Base-by-base conservation (phyloP, 2,797 vertebrate species). In the Dendrocincla fuliginosa region DNA sequence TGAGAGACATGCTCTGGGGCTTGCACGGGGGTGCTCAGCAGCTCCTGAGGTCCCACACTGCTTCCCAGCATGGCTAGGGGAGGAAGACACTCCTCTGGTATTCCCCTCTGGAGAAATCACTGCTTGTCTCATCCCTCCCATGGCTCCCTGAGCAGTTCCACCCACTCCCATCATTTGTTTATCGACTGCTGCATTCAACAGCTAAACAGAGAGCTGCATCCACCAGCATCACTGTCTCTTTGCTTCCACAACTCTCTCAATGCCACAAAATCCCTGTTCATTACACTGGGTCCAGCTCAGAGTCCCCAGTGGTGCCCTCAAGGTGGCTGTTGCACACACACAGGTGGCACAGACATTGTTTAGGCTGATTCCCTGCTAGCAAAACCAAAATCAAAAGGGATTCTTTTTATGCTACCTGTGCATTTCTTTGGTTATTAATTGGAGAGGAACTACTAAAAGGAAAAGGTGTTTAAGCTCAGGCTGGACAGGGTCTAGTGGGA, bases 271-370 rank as follows among this genome's bases (percentile, higher is more conserved):
- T 11, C 42, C 41, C 19, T 27, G n/a, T 3, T 35, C 1, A 2
- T 33, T 19, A 8, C 39, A 24, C 39, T 8, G 32, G 33, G 17
- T 17, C 13, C 64, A 56, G 60, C 33, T 74, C 41, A 35, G 1
- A 2, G 18, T 61, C 23, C 56, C n/a, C 46, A 37, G 25, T 1
- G 16, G 37, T n/a, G 52, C 63, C 52, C 41, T 37, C 46, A 15
- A 15, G 0, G 1, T 32, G 13, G 46, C 30, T 25, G 20, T 1
- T 52, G 32, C 18, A 16, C 60, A 59, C 33, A 30, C 11, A 2
- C 0, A 0, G 16, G 10, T 39, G 59, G 27, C 7, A 2, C 39
- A 57, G 41, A 37, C 52, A 46, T 3, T 13, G 1, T 4, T 74
- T 24, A 52, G 27, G 46, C 46, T 0, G 16, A 46, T 19, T 37